Conservation (phyloP, 2,888 invertebrate genomes). For the Seladonia tumulorum region DNA sequence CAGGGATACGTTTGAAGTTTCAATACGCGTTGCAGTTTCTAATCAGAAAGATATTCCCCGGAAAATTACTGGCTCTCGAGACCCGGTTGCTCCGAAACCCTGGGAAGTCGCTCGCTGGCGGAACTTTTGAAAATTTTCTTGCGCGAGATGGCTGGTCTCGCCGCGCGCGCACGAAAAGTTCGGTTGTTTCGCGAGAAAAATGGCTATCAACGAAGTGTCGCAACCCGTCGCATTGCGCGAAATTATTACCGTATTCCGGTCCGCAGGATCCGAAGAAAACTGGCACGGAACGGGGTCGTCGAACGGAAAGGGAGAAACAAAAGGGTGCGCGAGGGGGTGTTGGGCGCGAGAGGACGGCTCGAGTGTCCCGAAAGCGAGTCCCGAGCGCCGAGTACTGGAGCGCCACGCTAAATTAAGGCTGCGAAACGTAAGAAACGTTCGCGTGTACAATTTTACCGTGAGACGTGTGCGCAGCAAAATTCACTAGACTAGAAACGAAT, state of each 20-base stretch:
- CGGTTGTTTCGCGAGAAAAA: constrained; percentile 10
- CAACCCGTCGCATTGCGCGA: constrained; percentile 48
- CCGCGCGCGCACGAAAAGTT: background rate
- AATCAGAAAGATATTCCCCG: background rate
- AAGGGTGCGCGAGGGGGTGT: constrained; percentile 13
- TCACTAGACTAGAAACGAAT: constrained; percentile 19
- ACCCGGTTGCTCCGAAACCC: background rate
- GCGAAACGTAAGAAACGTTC: constrained; percentile 33
- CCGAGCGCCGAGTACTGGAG: constrained; percentile 8
- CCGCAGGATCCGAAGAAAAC: constrained; percentile 49
- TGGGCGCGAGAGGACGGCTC: constrained; percentile 19
- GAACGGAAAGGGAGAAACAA: constrained; percentile 51
- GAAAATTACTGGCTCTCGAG: background rate
- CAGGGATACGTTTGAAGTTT: background rate
- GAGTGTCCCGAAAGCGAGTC: constrained; percentile 33
- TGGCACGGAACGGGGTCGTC: constrained; percentile 47
- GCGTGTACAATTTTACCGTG: constrained; percentile 16
- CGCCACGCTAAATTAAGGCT: constrained; percentile 29
- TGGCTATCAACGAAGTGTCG: constrained; percentile 36
- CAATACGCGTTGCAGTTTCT: background rate
- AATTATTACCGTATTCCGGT: constrained; percentile 52
- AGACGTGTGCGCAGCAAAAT: constrained; percentile 20
- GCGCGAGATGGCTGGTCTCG: too few relatives aligned
- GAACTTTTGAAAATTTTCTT: background rate
- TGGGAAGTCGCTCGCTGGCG: background rate